Conservation (phyloP, 2,888 invertebrate species). For the Microplitis deprimator region DNA sequence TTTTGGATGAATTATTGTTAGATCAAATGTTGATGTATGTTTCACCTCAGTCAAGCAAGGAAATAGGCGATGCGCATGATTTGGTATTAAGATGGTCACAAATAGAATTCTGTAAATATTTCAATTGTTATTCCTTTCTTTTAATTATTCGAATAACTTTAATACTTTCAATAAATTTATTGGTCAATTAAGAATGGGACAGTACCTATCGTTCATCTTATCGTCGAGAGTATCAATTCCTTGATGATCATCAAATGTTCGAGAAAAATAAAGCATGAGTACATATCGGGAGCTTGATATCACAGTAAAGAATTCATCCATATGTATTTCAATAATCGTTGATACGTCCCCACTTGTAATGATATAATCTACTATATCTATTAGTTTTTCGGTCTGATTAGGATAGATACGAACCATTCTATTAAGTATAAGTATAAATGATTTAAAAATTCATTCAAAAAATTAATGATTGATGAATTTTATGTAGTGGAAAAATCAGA, state of each 20-base stretch:
- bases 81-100: conserved; percentile 16
- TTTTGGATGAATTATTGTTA: conserved; percentile 27
- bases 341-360: conserved; percentile 17
- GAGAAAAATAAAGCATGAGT: conserved; percentile 6
- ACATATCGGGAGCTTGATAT: conserved; percentile 17
- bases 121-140: background rate
- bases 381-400: background rate
- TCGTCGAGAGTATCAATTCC: conserved; percentile 6
- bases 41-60: conserved; percentile 27
- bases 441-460: no score
- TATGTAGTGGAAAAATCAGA: no score
- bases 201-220: background rate
- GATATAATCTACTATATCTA: conserved; percentile 1
- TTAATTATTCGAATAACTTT: background rate
- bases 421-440: background rate
- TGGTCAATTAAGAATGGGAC: background rate
- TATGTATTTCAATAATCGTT: conserved; percentile 22
- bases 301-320: conserved; percentile 16
- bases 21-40: conserved; percentile 26
- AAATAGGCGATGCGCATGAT: conserved; percentile 11
- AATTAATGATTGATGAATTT: no score
- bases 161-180: no score
- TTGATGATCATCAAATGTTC: conserved; percentile 21
- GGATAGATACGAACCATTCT: conserved; percentile 24
- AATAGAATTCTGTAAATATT: conserved; percentile 30